These are phyloP conservation scores for Neopipo cinnamomea DNA, from an alignment of 2,113 vertebrate genomes.

Conservation along the genomic window DNA sequence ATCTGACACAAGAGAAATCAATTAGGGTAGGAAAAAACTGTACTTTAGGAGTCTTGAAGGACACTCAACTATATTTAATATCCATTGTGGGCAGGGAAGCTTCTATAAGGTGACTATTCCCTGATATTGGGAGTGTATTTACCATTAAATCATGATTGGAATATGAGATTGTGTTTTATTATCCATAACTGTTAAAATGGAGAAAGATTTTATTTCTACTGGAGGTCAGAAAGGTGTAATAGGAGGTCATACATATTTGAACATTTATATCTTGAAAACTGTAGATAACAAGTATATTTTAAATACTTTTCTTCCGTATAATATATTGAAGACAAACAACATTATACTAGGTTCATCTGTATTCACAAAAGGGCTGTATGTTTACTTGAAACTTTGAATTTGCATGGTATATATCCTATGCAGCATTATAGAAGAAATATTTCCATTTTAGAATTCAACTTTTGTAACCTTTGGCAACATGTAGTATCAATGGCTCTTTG, in stretches of 20 bases:
- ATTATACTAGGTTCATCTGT: slow-evolving; percentile 63
- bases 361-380: slow-evolving; percentile 63
- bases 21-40: slow-evolving; percentile 62
- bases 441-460: slow-evolving; percentile 85
- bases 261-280: background rate
- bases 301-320: slow-evolving; percentile 68
- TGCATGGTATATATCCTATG: slow-evolving; percentile 63
- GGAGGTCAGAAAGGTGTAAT: background rate
- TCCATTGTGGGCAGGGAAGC: slow-evolving; percentile 56
- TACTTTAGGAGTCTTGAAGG: slow-evolving; percentile 68
- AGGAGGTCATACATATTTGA: background rate
- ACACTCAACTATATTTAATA: slow-evolving; percentile 69
- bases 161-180: slow-evolving; percentile 67
- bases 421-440: slow-evolving; percentile 76
- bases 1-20: slow-evolving; percentile 58
- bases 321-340: slow-evolving; percentile 62
- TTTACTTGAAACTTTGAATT: slow-evolving; percentile 74
- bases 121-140: slow-evolving; percentile 64
- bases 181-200: slow-evolving; percentile 53
- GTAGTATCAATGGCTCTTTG: slow-evolving; percentile 83
- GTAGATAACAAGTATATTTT: slow-evolving; percentile 61
- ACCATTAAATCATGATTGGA: slow-evolving; percentile 73
- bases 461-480: slow-evolving; percentile 82
- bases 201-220: slow-evolving; percentile 27
- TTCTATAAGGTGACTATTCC: slow-evolving; percentile 64